Base-by-base conservation (phyloP, 1,140 invertebrate genomes). In the Aphaenogaster ashmeadi region DNA sequence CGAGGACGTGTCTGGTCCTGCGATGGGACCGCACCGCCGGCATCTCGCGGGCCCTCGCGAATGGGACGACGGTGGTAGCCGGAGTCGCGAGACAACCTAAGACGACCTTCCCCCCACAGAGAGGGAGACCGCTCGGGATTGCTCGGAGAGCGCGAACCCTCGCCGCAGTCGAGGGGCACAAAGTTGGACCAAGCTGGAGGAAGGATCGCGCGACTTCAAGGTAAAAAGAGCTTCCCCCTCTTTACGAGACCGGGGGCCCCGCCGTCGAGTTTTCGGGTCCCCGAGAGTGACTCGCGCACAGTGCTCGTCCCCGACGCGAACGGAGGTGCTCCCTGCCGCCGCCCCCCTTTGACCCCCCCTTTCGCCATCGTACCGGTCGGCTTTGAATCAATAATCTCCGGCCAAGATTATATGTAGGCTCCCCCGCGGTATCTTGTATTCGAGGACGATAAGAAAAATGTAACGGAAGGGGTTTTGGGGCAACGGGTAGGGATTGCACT, bases 301-400 rank as follows among this genome's bases (percentile, higher is more conserved):
- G n/a, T 47, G 21, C 66, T 27, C 21, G 66, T 69, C 87, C 87
- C 66, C 52, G 81, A 89, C 79, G 71, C 86, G 88, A 89, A 71
- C 71, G 69, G 75, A 79, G 74, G 88, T 54, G 21, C 7, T 41
- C 47, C 80, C 54, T 33, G 38, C 38, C 47, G 56, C 5, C 60
- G 38, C 84, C 56, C 85, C 18, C 15, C 18, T 54, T 58, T 56
- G 11, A 0, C 21, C 54, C 33, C 50, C 47, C 33, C 66, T 56
- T 54, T 54, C 47, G 67, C 64, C 52, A 33, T 64, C 47, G 36
- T 67, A 81, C 74, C 87, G 78, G 78, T 84, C 87, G 64, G 87
- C 88, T 91, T 91, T 88, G 90, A 92, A 92, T 92, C 91, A 92
- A 92, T 92, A 92, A 92, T 90, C 91, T 92, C 90, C 81, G 78